These are phyloP conservation scores for Oscheius myriophilus DNA, from an alignment of 2,888 invertebrate genomes.

Conservation along the genomic window DNA sequence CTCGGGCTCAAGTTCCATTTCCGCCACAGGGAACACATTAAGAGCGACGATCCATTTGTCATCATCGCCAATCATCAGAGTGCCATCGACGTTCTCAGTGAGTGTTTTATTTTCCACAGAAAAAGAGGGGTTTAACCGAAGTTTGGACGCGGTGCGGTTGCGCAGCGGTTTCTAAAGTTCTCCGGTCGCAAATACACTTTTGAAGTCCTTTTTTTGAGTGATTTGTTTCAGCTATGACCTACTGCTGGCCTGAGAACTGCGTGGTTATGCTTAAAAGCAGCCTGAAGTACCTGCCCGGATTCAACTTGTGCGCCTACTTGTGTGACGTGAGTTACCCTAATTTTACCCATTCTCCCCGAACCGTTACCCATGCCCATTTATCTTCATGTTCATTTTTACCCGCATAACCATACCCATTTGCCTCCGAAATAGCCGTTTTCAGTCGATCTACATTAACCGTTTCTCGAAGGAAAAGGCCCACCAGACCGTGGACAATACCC, in stretches of 20 bases:
- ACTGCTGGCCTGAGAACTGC: constrained; percentile 65
- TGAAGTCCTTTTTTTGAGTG: background rate
- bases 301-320: constrained; percentile 64
- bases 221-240: constrained; percentile 54
- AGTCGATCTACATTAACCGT: constrained; percentile 57
- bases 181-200: too few relatives aligned
- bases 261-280: constrained; percentile 67
- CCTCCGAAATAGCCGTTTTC: background rate
- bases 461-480: constrained; percentile 56
- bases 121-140: too few relatives aligned
- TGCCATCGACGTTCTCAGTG: constrained; percentile 64
- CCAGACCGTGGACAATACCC: constrained; percentile 53
- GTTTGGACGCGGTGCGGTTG: too few relatives aligned
- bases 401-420: background rate
- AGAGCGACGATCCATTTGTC: constrained; percentile 54
- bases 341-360: background rate
- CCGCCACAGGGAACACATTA: constrained; percentile 42
- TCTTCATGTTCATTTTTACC: background rate
- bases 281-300: constrained; percentile 65
- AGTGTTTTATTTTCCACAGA: constrained; percentile 28
- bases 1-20: constrained; percentile 42
- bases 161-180: too few relatives aligned
- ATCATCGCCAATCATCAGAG: constrained; percentile 69
- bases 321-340: constrained; percentile 36
- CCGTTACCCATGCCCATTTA: too few relatives aligned